Evolutionary conservation across 2,888 invertebrate genomes (phyloP).

Genomic region (Taphrorychus bicolor): DNA sequence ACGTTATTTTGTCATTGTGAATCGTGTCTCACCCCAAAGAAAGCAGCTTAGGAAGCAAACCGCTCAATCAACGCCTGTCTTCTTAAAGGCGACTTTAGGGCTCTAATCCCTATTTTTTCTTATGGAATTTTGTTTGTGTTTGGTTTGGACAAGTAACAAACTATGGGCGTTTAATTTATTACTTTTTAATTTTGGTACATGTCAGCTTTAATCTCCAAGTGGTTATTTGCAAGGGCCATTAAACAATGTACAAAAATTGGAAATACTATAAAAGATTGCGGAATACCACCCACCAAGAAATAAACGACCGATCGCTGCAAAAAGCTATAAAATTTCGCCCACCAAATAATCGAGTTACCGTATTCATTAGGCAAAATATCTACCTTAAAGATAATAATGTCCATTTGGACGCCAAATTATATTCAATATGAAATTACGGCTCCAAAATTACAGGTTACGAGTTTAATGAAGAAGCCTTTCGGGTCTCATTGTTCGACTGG

Average conservation of each 20-base stretch:
- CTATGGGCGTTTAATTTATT: slow-evolving; percentile 1
- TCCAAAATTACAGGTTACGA: slow-evolving; percentile 25
- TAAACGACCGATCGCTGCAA: too few relatives aligned
- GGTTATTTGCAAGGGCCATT: too few relatives aligned
- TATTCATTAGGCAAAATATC: slow-evolving; percentile 27
- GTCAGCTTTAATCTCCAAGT: too few relatives aligned
- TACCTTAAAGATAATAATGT: slow-evolving; percentile 23
- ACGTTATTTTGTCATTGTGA: background rate
- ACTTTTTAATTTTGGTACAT: background rate
- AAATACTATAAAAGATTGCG: too few relatives aligned
- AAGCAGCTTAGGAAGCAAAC: background rate
- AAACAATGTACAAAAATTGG: too few relatives aligned
- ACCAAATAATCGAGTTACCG: slow-evolving; percentile 15
- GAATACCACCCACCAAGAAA: too few relatives aligned
- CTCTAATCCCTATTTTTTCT: background rate
- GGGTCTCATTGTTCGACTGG: background rate
- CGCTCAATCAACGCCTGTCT: background rate
- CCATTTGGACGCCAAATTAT: slow-evolving; percentile 17
- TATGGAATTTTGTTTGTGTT: slow-evolving; percentile 1
- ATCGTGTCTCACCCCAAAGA: slow-evolving; percentile 1
- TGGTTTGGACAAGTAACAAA: slow-evolving; percentile 5
- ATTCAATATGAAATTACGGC: slow-evolving; percentile 18
- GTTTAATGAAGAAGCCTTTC: background rate
- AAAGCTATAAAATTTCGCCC: slow-evolving; percentile 7
- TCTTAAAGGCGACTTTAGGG: background rate